Base-by-base conservation (phyloP, 1,140 invertebrate species). In the Aphelinus atriplicis region DNA sequence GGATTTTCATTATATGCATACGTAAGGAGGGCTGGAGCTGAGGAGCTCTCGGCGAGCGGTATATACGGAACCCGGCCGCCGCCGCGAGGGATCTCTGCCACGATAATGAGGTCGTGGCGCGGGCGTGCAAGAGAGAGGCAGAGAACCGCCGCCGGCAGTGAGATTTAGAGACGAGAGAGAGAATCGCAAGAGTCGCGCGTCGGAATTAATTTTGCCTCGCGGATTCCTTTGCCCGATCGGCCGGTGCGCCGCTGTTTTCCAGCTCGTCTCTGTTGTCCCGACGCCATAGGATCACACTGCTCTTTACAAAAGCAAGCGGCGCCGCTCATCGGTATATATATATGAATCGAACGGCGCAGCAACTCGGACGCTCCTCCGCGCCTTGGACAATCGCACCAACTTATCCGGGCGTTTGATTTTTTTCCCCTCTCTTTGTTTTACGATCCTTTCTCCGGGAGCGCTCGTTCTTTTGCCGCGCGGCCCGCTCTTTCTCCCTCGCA, bases 141-240 rank as follows among this genome's bases (percentile, higher is more conserved):
- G 75, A 78, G 71, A 77, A 3, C 26, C 26, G 57, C 7, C 72
- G 73, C 76, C 78, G 73, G 78, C 26, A 77, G 74, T 63, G 76
- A 72, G 79, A 26, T 26, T 26, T 26, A 26, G 26, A 26, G 26
- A 26, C 26, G 26, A 26, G 26, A 26, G 26, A 26, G 26, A 26
- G 26, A 26, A 26, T 26, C 26, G 26, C 26, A 26, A 26, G 26
- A 26, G 26, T 26, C 26, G 26, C 26, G 77, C 79, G 77, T 80
- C 80, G 80, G 79, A 85, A 84, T 83, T 82, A 84, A 84, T 85
- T 85, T 84, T 76, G 78, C 77, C 79, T 77, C 77, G 75, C 26
- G 26, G 26, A 26, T 26, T 0, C 26, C 26, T 26, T 26, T 26
- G 26, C 26, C 26, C 26, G 26, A 26, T 26, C 26, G 26, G 26